These are phyloP conservation scores for Nephrocerus scutellatus DNA, from an alignment of 2,888 invertebrate genomes.

Conservation along the genomic window DNA sequence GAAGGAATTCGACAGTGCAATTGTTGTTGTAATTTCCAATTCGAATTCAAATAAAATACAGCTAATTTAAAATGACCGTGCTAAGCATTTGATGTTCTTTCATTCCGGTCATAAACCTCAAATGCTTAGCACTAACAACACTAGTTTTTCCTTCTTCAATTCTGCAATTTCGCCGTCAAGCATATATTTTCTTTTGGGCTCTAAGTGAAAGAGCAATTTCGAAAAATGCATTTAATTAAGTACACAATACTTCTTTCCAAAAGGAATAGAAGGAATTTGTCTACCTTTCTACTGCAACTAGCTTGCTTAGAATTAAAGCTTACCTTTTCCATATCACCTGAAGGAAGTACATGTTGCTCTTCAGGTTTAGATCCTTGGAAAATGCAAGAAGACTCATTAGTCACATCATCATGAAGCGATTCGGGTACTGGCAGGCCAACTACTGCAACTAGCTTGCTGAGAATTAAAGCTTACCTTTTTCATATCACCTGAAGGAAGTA, in stretches of 20 bases:
- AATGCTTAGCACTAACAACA: no score
- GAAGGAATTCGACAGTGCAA: no score
- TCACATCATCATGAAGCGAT: constrained; percentile 1
- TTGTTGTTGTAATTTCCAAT: no score
- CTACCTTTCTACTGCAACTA: constrained; percentile 5
- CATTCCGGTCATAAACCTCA: no score
- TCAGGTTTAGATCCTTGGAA: constrained; percentile 3
- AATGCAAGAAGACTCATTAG: constrained; percentile 3
- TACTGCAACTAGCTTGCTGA: constrained; percentile 2
- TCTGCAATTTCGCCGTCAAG: no score
- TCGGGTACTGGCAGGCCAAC: constrained; percentile 1
- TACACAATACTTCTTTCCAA: constrained; percentile 2
- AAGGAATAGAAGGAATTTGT: constrained; percentile 1
- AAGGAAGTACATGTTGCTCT: constrained; percentile 3
- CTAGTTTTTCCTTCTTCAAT: no score
- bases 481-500: constrained; percentile 2
- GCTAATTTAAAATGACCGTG: no score
- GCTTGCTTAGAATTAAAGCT: background rate
- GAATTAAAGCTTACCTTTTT: constrained; percentile 2
- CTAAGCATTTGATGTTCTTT: no score
- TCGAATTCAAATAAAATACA: no score
- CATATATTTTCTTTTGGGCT: no score
- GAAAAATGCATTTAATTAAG: background rate
- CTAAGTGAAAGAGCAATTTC: background rate
- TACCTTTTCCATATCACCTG: constrained; percentile 1